phyloP scores from a whole-genome alignment of 2,888 invertebrate species.

The Alitta virens region DNA sequence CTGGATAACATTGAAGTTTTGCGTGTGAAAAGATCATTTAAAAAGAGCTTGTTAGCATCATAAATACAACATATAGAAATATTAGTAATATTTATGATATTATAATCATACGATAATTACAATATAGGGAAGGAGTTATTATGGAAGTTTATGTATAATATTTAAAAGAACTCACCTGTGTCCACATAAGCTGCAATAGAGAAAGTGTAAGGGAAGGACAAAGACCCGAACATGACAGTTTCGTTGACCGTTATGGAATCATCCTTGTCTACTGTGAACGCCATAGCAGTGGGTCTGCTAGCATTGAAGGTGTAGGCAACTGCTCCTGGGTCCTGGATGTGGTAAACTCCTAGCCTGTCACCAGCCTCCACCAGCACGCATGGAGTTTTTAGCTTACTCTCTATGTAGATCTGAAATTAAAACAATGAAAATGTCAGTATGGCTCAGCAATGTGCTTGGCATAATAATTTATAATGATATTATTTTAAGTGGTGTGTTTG shows the following conservation, averaged over 20 bases:
- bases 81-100: too few relatives aligned
- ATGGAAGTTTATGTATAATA: too few relatives aligned
- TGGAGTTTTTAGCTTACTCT: neutral
- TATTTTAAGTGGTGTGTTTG: too few relatives aligned
- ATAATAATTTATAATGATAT: too few relatives aligned
- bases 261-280: neutral
- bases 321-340: slow-evolving; percentile 12
- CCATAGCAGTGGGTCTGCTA: slow-evolving; percentile 12
- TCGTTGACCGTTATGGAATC: neutral
- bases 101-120: too few relatives aligned
- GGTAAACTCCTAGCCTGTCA: slow-evolving; percentile 16
- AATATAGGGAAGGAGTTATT: too few relatives aligned
- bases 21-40: too few relatives aligned
- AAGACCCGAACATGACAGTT: slow-evolving; percentile 11
- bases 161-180: slow-evolving; percentile 6
- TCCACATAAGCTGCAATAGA: slow-evolving; percentile 14
- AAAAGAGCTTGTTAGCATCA: too few relatives aligned
- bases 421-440: too few relatives aligned
- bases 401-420: slow-evolving; percentile 9
- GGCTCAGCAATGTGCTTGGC: too few relatives aligned
- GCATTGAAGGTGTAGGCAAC: slow-evolving; percentile 18
- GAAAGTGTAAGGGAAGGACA: slow-evolving; percentile 18
- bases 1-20: too few relatives aligned
- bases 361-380: slow-evolving; percentile 8
- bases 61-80: too few relatives aligned